Percentiles rank a stretch among this genome's conserved stretches.
Conservation (phyloP, 2,113 vertebrate species). For the Phodopus roborovskii region DNA sequence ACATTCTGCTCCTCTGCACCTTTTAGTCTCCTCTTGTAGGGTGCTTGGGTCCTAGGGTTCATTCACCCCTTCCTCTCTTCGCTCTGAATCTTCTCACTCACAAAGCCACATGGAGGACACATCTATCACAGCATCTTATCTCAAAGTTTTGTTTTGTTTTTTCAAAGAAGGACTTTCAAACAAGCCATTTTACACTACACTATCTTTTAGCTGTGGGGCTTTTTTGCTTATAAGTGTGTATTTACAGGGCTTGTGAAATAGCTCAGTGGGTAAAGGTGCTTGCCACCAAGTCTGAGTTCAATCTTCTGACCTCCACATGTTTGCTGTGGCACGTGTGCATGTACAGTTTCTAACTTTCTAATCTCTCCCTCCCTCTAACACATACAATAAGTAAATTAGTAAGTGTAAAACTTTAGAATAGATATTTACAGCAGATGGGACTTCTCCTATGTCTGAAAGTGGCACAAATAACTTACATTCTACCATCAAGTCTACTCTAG, state of each 20-base stretch:
- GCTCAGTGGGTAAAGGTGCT: background rate
- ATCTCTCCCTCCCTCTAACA: background rate
- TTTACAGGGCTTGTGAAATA: background rate
- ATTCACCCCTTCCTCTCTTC: background rate
- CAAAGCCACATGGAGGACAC: background rate
- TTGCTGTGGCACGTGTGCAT: too few relatives aligned
- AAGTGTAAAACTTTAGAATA: background rate
- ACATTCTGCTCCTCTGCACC: too few relatives aligned
- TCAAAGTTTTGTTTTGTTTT: background rate
- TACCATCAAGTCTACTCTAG: background rate
- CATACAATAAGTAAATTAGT: background rate
- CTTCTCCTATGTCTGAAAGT: background rate
- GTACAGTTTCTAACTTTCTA: background rate
- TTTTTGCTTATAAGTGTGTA: background rate
- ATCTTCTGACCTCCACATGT: background rate
- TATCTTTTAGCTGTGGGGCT: background rate
- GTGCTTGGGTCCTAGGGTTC: background rate
- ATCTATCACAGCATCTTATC: too few relatives aligned
- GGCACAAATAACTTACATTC: background rate
- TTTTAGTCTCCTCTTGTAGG: background rate
- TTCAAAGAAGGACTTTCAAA: background rate
- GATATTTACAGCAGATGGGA: background rate
- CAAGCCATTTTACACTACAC: slow-evolving; percentile 11
- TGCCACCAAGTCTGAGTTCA: background rate
- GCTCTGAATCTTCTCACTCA: background rate